phyloP scores from a whole-genome alignment of 2,888 invertebrate species.

The Drosophila testacea region DNA sequence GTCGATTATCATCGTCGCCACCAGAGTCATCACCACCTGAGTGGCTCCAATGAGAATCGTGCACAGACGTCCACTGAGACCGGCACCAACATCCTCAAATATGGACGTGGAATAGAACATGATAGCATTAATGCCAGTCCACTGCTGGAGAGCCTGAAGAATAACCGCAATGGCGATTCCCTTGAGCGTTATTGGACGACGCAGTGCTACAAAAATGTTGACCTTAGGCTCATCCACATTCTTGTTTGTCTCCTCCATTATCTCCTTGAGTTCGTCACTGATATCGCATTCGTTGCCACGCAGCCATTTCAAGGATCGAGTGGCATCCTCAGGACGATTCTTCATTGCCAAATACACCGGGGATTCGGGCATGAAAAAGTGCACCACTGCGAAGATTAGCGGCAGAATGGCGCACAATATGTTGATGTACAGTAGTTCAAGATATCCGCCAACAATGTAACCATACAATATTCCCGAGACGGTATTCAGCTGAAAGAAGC shows the following conservation, averaged over 20 bases:
- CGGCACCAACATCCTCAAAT: slow-evolving; percentile 86
- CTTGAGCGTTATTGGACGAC: slow-evolving; percentile 87
- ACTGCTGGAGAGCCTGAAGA: slow-evolving; percentile 94
- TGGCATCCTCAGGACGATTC: slow-evolving; percentile 88
- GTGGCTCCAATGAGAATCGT: slow-evolving; percentile 92
- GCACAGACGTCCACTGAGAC: slow-evolving; percentile 87
- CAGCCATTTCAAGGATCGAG: slow-evolving; percentile 88
- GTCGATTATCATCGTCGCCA: slow-evolving; percentile 91
- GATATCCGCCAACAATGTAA: slow-evolving; percentile 87
- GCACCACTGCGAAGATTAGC: slow-evolving; percentile 88
- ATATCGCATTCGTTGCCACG: slow-evolving; percentile 90
- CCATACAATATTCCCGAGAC: slow-evolving; percentile 91
- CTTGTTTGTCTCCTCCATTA: slow-evolving; percentile 75
- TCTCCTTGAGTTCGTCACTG: slow-evolving; percentile 86
- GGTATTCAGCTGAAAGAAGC: slow-evolving; percentile 93
- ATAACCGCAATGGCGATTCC: slow-evolving; percentile 89
- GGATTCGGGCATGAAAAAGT: slow-evolving; percentile 94
- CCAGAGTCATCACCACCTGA: slow-evolving; percentile 88
- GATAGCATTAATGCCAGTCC: slow-evolving; percentile 92
- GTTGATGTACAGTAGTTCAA: slow-evolving; percentile 57
- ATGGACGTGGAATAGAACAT: slow-evolving; percentile 91
- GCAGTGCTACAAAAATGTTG: slow-evolving; percentile 86
- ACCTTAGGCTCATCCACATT: slow-evolving; percentile 83
- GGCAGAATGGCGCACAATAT: slow-evolving; percentile 83
- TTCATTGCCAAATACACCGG: slow-evolving; percentile 89